A percentile compares a stretch with the other conserved stretches of the same genome.
phyloP scores from a whole-genome alignment of 64 coral and sea anemone species.

The Montipora cactus region DNA sequence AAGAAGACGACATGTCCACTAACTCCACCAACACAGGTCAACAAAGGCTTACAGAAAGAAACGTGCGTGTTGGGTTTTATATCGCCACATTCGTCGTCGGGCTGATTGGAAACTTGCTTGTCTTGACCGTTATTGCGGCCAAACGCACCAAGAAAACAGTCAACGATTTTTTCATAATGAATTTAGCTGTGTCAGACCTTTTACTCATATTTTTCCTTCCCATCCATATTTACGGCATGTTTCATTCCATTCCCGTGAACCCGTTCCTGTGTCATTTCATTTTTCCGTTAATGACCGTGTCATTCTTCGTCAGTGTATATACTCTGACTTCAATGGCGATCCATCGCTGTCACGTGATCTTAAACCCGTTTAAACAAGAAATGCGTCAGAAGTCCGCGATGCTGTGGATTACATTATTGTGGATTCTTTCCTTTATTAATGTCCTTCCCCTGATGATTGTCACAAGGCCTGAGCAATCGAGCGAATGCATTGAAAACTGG shows the following conservation, averaged over 20 bases:
- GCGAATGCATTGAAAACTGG: conserved; percentile 67
- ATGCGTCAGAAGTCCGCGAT: conserved; percentile 68
- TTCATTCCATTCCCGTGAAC: conserved; percentile 55
- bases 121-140: conserved; percentile 66
- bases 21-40: neutral
- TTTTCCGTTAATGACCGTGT: conserved; percentile 72
- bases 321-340: conserved; percentile 90
- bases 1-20: neutral
- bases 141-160: conserved; percentile 88
- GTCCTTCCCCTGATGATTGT: conserved; percentile 83
- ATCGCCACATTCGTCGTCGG: conserved; percentile 78
- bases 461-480: neutral
- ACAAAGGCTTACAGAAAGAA: conserved; percentile 2
- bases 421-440: conserved; percentile 74
- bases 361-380: conserved; percentile 82
- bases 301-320: conserved; percentile 83
- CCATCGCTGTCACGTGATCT: conserved; percentile 85
- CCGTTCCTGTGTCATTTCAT: conserved; percentile 81
- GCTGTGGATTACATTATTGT: conserved; percentile 61
- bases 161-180: conserved; percentile 94
- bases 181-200: conserved; percentile 80
- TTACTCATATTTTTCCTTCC: conserved; percentile 86
- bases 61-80: conserved; percentile 73
- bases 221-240: conserved; percentile 76
- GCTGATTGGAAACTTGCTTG: conserved; percentile 74